These are phyloP conservation scores for Sminthurides bifidus DNA, from an alignment of 1,140 invertebrate species.

Conservation along the genomic window DNA sequence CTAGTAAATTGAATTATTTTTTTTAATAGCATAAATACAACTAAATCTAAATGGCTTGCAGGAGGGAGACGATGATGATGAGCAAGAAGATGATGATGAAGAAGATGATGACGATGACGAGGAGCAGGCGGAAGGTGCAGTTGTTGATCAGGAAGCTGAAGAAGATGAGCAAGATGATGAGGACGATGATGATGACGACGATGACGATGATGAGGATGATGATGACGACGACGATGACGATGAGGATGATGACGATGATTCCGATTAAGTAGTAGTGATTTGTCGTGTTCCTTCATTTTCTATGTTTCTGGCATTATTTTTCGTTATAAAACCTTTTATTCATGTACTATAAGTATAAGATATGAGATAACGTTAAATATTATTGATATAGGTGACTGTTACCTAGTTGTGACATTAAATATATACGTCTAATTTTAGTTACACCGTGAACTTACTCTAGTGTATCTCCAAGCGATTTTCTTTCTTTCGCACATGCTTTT, in stretches of 20 bases:
- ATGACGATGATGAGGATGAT: constrained; percentile 15
- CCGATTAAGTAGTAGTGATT: background rate
- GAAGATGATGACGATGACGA: constrained; percentile 18
- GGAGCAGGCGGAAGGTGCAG: constrained; percentile 6
- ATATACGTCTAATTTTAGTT: too few species aligned
- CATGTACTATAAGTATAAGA: background rate
- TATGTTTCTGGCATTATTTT: too few species aligned
- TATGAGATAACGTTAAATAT: background rate
- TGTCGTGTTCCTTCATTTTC: background rate
- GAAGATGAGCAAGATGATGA: constrained; percentile 23
- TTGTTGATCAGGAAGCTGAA: constrained; percentile 11
- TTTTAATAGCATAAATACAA: too few species aligned
- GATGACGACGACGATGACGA: constrained; percentile 22
- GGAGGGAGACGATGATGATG: background rate
- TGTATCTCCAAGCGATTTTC: too few species aligned
- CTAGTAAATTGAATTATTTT: constrained; percentile 8
- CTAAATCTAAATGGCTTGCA: too few species aligned
- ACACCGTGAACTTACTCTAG: too few species aligned
- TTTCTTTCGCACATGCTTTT: too few species aligned
- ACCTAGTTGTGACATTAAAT: too few species aligned
- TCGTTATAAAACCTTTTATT: background rate
- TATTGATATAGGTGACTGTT: background rate
- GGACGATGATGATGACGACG: constrained; percentile 13
- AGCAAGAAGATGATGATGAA: constrained; percentile 9
- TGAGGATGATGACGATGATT: background rate